phyloP scores from a whole-genome alignment of 1,140 invertebrate genomes.

The Cotesia chilonis region DNA sequence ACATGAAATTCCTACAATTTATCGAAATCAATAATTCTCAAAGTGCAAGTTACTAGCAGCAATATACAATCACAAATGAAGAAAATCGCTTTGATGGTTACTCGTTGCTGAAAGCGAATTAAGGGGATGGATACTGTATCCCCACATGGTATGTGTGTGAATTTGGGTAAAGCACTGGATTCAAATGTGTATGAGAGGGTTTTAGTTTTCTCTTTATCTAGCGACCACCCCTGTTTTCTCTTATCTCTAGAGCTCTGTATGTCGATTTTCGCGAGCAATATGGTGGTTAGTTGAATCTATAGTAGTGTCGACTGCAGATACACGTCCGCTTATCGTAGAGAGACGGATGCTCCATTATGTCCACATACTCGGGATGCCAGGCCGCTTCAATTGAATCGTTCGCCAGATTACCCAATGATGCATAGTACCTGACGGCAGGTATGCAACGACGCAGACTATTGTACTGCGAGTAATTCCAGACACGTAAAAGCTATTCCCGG shows the following conservation, averaged over 20 bases:
- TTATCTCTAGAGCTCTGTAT: background rate
- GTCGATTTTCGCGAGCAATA: background rate
- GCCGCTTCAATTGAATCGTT: slow-evolving; percentile 64
- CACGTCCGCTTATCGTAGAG: slow-evolving; percentile 56
- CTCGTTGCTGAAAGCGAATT: background rate
- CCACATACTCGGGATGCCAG: slow-evolving; percentile 63
- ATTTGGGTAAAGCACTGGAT: background rate
- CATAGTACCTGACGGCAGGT: slow-evolving; percentile 55
- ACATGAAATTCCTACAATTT: slow-evolving; percentile 6
- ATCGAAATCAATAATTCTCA: background rate
- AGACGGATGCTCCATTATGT: slow-evolving; percentile 65
- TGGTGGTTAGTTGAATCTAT: slow-evolving; percentile 26
- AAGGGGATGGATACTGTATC: background rate
- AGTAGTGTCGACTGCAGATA: slow-evolving; percentile 45
- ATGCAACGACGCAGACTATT: slow-evolving; percentile 51
- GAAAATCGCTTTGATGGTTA: slow-evolving; percentile 1
- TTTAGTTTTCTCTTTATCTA: no score
- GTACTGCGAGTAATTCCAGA: slow-evolving; percentile 58
- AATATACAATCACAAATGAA: slow-evolving; percentile 6
- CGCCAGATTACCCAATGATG: slow-evolving; percentile 65
- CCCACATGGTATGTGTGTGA: background rate
- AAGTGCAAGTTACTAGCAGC: background rate
- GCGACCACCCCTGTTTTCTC: no score
- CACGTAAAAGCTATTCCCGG: slow-evolving; percentile 64
- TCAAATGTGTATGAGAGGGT: background rate